These are phyloP conservation scores for Perccottus glenii DNA, from an alignment of 2,113 vertebrate species.

Conservation along the genomic window DNA sequence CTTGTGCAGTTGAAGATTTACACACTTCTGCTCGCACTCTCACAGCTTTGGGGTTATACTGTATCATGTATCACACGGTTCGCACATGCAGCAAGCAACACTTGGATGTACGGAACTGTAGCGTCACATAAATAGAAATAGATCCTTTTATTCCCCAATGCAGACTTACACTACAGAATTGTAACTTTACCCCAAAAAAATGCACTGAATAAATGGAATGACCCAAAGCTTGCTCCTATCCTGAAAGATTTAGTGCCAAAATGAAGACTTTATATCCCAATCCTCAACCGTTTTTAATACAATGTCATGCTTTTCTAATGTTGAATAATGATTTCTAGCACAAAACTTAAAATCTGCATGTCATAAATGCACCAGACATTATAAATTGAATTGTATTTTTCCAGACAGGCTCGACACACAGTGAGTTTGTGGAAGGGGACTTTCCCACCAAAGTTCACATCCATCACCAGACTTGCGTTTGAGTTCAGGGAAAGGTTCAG, in stretches of 20 bases:
- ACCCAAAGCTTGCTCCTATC: too few relatives aligned
- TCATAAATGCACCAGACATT: neutral
- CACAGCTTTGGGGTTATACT: conserved; percentile 42
- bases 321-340: neutral
- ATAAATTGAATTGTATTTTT: neutral
- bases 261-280: too few relatives aligned
- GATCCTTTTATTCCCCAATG: neutral
- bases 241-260: too few relatives aligned
- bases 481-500: conserved; percentile 6
- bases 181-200: too few relatives aligned
- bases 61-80: conserved; percentile 20
- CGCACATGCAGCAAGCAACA: conserved; percentile 21
- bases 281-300: too few relatives aligned
- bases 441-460: neutral
- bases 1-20: conserved; percentile 52
- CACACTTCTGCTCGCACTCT: conserved; percentile 25
- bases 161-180: too few relatives aligned
- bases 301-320: neutral
- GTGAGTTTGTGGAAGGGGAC: neutral
- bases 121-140: conserved; percentile 34
- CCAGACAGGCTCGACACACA: neutral
- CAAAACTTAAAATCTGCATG: neutral
- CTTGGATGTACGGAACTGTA: neutral
- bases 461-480: neutral
- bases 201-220: too few relatives aligned